Evolutionary conservation across 1,140 invertebrate genomes (phyloP).

Genomic region (Habropoda laboriosa): DNA sequence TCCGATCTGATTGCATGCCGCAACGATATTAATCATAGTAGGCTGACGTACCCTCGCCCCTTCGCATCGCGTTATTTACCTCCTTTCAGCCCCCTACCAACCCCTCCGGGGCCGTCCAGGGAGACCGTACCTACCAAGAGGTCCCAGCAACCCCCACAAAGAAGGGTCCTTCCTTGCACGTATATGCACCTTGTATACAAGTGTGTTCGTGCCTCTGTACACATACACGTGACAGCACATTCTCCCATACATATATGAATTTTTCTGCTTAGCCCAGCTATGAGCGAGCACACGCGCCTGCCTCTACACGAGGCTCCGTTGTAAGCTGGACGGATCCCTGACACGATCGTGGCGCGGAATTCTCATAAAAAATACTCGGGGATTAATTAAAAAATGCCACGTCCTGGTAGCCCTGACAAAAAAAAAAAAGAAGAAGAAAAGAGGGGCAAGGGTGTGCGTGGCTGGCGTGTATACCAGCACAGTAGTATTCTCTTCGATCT

Average conservation of each 20-base stretch:
- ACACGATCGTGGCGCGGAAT: conserved; percentile 69
- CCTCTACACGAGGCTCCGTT: not conserved
- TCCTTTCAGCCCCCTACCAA: conserved; percentile 67
- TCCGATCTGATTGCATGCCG: conserved; percentile 79
- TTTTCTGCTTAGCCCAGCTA: conserved; percentile 14
- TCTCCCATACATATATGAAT: conserved; percentile 5
- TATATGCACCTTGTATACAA: not conserved
- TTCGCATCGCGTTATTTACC: conserved; percentile 75
- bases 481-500: not conserved
- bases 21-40: conserved; percentile 79
- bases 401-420: conserved; percentile 50
- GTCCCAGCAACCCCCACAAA: conserved; percentile 43
- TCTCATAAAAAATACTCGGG: conserved; percentile 73
- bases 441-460: not conserved
- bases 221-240: not conserved
- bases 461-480: not conserved
- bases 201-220: not conserved
- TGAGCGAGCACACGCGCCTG: not conserved
- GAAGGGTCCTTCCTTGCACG: conserved; percentile 24
- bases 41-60: conserved; percentile 77
- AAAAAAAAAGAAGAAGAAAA: conserved; percentile 31
- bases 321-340: conserved; percentile 50
- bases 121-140: conserved; percentile 54
- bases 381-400: conserved; percentile 77
- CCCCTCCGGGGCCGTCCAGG: conserved; percentile 58